Evolutionary conservation across 1,140 invertebrate genomes (phyloP), one percentile per base, ranked within the genome.

Genomic region (Drosophila hydei): DNA sequence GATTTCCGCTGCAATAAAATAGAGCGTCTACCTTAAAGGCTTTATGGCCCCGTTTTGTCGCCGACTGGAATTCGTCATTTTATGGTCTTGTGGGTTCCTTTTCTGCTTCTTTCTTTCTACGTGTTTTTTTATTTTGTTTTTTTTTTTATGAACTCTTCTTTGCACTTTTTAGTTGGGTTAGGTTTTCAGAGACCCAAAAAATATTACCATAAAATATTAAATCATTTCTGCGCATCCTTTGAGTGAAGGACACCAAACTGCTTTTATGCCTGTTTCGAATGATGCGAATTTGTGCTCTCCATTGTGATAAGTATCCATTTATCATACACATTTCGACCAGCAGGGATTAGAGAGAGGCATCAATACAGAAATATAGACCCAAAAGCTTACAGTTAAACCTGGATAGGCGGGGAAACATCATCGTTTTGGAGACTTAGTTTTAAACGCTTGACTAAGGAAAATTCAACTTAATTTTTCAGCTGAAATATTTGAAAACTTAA

Each of bases 201-300:
- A 59, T 80, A 80, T 85, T 75, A 85, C 45, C 77, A 81, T 81
- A 87, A 87, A 87, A 80, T 85, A 87, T 87, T 65, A 87, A 87
- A 85, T 81, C 87, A 87, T 72, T 75, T 87, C 87, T 85, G 81
- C 74, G 77, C 74, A 74, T 80, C 58, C 54, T 47, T 27, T 23
- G 18, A 8, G n/a, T 18, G 48, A 45, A 36, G 48, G 42, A 38
- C 23, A 18, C 21, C 38, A 11, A 30, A 50, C 38, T 38, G 56
- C 33, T 48, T 80, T 75, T 55, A 43, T 58, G 62, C 58, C 55
- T 45, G 30, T 33, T 23, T 54, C 42, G 43, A 64, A 36, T 48
- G 67, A 48, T 40, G n/a, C 62, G 27, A 42, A 65, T 71, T 55
- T 61, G 30, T 30, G 25, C 8, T n/a, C 18, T 25, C 27, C 14